A percentile compares a stretch with the other conserved stretches of the same genome.
These are phyloP conservation scores for Diadegma fenestrale DNA, from an alignment of 2,888 invertebrate genomes.

Conservation along the genomic window DNA sequence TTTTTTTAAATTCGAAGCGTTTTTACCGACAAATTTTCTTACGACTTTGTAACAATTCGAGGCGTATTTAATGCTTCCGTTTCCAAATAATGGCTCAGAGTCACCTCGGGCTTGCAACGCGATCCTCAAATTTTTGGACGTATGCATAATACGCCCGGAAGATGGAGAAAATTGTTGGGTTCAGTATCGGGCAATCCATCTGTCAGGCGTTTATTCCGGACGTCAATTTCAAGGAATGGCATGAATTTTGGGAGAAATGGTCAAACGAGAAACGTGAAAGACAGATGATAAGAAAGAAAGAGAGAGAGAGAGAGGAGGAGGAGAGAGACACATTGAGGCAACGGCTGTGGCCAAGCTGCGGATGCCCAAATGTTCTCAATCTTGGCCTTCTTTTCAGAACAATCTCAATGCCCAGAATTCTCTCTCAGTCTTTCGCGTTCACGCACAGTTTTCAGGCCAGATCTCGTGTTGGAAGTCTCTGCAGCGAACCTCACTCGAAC, in stretches of 20 bases:
- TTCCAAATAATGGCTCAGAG: neutral
- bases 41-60: neutral
- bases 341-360: slow-evolving; percentile 53
- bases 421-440: slow-evolving; percentile 5
- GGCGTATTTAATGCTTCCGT: neutral
- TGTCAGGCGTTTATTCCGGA: slow-evolving; percentile 73
- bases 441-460: neutral
- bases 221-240: slow-evolving; percentile 72
- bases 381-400: slow-evolving; percentile 35
- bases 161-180: slow-evolving; percentile 46
- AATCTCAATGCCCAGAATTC: slow-evolving; percentile 27
- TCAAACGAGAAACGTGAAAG: slow-evolving; percentile 23
- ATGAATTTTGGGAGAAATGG: slow-evolving; percentile 4
- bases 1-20: neutral
- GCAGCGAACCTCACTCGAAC: slow-evolving; percentile 9
- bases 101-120: neutral
- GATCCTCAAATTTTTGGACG: neutral
- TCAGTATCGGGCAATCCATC: slow-evolving; percentile 67
- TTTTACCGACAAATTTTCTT: neutral
- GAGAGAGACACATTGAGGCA: neutral
- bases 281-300: slow-evolving; percentile 10
- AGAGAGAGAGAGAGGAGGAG: slow-evolving; percentile 5
- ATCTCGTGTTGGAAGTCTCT: slow-evolving; percentile 18
- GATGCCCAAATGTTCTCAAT: slow-evolving; percentile 49
- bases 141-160: slow-evolving; percentile 20